A percentile compares a stretch with the other conserved stretches of the same genome.
These are phyloP conservation scores for Nestor notabilis DNA, from an alignment of 2,113 vertebrate species.

Conservation along the genomic window DNA sequence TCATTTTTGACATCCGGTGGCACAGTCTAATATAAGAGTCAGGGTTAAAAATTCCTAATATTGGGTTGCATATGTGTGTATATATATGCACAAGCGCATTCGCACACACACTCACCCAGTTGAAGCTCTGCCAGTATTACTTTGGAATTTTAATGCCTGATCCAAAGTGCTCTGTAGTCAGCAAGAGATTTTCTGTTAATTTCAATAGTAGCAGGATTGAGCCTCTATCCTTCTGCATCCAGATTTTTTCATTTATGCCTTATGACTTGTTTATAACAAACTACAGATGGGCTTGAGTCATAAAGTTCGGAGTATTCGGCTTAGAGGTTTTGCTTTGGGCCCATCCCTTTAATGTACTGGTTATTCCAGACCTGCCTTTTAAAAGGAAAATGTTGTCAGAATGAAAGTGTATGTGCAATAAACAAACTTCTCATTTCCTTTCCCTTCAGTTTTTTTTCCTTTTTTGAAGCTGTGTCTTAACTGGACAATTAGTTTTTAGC, in stretches of 20 bases:
- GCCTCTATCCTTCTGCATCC: slow-evolving; percentile 52
- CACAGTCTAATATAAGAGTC: background rate
- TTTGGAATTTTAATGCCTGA: slow-evolving; percentile 61
- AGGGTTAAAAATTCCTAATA: background rate
- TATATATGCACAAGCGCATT: background rate
- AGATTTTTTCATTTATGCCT: slow-evolving; percentile 73
- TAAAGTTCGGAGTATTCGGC: slow-evolving; percentile 48
- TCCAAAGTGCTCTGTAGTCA: slow-evolving; percentile 57
- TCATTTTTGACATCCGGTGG: slow-evolving; percentile 66
- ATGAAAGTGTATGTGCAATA: slow-evolving; percentile 55
- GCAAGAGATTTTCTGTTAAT: slow-evolving; percentile 56
- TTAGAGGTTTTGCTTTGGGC: slow-evolving; percentile 55
- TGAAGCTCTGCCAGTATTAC: slow-evolving; percentile 63
- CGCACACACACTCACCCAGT: background rate
- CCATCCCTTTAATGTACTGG: slow-evolving; percentile 60
- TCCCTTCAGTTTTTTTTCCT: background rate
- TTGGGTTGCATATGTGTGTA: background rate
- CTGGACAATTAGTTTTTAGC: slow-evolving; percentile 47
- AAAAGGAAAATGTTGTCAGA: slow-evolving; percentile 58
- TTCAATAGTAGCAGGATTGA: slow-evolving; percentile 52
- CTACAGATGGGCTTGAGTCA: slow-evolving; percentile 67
- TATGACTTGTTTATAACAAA: slow-evolving; percentile 70
- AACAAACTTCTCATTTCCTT: slow-evolving; percentile 63
- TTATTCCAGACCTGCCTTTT: slow-evolving; percentile 50
- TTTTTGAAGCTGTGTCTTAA: slow-evolving; percentile 54